Evolutionary conservation across 2,888 invertebrate genomes (phyloP), one percentile per base, ranked within the genome.

Genomic region (Caenorhabditis afra): DNA sequence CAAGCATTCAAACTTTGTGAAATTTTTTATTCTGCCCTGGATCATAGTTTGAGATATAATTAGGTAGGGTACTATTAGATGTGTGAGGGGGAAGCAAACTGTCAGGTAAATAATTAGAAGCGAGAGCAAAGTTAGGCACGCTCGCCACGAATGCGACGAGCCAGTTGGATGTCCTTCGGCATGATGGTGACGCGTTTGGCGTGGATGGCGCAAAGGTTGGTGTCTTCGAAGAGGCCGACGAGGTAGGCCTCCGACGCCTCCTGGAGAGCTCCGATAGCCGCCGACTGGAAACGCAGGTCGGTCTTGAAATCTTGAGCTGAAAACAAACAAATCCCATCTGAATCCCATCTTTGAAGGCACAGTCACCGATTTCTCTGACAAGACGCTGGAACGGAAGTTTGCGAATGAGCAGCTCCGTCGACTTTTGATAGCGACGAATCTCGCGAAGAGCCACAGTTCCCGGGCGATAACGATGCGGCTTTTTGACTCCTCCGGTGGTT

Each of bases 121-220:
- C 3, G 29, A 29, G 29, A 29, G 29, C 7, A 7, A 29, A 29
- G 29, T 29, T 64, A 73, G 10, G 73, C 64, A 37, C 73, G 73
- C 45, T 73, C 73, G 64, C 96, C 92, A 96, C 85, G 81, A 79
- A 87, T 86, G 57, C 84, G 79, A 49, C 83, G 80, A 22, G 84
- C 86, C 41, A 85, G 78, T 49, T 86, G 86, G 75, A 87, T 85
- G 80, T 86, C 87, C 82, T 87, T 97, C 88, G 97, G 97, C 96
- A 97, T 97, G 92, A 97, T 97, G 84, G 97, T 97, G 73, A 97
- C 96, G 90, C 97, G 94, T 92, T 96, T 97, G 89, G 96, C 96
- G 91, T 97, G 97, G 91, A 97, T 96, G 73, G 96, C 97, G 93
- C 96, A 96, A 93, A 97, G 93, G 92, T 97, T 97, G 87, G 97